Evolutionary conservation across 2,113 vertebrate species (phyloP).

Genomic region (Actenoides lindsayi): DNA sequence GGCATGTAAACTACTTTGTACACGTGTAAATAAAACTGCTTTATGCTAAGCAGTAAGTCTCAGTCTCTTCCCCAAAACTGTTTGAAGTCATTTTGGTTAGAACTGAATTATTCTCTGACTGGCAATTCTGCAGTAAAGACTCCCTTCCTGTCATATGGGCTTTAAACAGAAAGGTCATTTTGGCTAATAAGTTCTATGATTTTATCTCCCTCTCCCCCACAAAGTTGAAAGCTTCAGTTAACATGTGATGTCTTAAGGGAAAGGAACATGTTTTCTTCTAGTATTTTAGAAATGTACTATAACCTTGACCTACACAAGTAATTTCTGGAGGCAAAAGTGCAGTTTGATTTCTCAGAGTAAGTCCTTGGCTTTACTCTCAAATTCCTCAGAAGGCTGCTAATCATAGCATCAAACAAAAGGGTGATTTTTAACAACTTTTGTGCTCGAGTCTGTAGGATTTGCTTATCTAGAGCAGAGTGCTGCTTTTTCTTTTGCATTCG

Average conservation of each 20-base stretch:
- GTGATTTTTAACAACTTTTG: constrained; percentile 42
- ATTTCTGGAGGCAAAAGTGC: not conserved
- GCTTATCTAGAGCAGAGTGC: not conserved
- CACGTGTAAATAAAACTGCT: constrained; percentile 9
- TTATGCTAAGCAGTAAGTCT: not conserved
- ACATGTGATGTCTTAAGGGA: not conserved
- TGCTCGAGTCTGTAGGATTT: not conserved
- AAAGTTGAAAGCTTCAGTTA: not conserved
- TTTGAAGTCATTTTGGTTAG: constrained; percentile 16
- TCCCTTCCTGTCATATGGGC: not conserved
- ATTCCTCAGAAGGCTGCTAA: constrained; percentile 3
- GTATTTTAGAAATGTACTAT: not conserved
- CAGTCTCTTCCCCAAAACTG: not conserved
- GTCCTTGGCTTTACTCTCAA: not conserved
- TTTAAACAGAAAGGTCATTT: constrained; percentile 10
- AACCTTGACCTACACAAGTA: not conserved
- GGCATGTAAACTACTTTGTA: not conserved
- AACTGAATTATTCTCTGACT: not conserved
- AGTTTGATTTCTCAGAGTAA: not conserved
- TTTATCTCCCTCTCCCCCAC: not conserved
- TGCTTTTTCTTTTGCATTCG: not conserved
- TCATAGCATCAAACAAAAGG: not conserved
- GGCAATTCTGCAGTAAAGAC: not conserved
- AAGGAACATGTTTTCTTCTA: not conserved
- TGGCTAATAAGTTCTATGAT: not conserved